A percentile compares a stretch with the other conserved stretches of the same genome.
These are phyloP conservation scores for Gracilinanus agilis DNA, from an alignment of 2,113 vertebrate species.

Conservation along the genomic window DNA sequence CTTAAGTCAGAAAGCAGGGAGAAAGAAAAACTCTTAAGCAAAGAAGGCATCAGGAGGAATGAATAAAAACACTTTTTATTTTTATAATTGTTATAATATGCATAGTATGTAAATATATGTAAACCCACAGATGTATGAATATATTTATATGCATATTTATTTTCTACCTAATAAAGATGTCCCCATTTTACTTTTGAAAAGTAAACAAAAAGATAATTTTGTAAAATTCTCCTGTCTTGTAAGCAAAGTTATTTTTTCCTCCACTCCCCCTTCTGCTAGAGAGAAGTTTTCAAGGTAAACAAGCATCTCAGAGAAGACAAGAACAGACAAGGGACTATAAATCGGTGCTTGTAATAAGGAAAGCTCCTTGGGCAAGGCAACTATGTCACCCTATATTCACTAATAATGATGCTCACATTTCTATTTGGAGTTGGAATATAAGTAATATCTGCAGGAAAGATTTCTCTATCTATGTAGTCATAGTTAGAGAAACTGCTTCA, in stretches of 20 bases:
- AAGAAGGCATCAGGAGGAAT: neutral
- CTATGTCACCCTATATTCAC: neutral
- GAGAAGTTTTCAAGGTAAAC: neutral
- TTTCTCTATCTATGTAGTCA: neutral
- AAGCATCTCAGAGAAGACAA: neutral
- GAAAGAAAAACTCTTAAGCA: neutral
- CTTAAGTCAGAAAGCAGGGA: neutral
- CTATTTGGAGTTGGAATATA: neutral
- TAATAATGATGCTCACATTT: neutral
- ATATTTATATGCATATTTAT: neutral
- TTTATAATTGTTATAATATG: neutral
- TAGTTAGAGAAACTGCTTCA: neutral
- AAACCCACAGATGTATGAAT: neutral
- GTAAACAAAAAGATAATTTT: neutral
- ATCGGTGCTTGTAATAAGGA: neutral
- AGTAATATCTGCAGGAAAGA: neutral
- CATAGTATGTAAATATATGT: no score
- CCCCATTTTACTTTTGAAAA: neutral
- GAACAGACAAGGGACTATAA: neutral
- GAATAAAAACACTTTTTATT: neutral
- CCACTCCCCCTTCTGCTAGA: neutral
- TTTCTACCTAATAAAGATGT: neutral
- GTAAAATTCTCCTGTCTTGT: neutral
- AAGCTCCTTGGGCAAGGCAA: neutral
- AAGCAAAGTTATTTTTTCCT: neutral